Evolutionary conservation across 2,113 vertebrate species (phyloP), one percentile per base, ranked within the genome.

Genomic region (Lathamus discolor): DNA sequence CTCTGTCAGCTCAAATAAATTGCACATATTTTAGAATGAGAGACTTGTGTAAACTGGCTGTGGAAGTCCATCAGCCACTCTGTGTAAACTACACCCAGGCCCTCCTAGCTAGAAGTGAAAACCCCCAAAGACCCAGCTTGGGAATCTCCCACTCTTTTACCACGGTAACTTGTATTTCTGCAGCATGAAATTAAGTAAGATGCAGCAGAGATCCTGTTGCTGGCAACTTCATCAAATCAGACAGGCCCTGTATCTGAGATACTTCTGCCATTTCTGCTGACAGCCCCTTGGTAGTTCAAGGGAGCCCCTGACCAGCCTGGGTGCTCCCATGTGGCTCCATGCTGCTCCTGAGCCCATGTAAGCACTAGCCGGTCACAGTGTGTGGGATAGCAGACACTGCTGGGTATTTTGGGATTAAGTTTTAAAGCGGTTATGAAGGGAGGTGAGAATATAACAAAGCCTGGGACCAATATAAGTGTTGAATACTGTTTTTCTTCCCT

Each of bases 1-100:
- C 94, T 69, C 72, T 97, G 95, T 94, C 96, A 93, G 86, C 79
- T 93, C 90, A 94, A 92, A 96, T 94, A 95, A 95, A 96, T 91
- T 82, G n/a, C 90, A 94, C 64, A 33, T 86, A 96, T 92, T 96
- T 96, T 75, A 84, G 88, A 94, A 95, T 39, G 57, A 86, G 70
- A 90, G 82, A 64, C 91, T 94, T 97, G 82, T 93, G 92, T 86
- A 93, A 97, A 94, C 95, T 88, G 92, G 86, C 84, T 86, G 54
- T 39, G 41, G 54, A 43, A 96, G 79, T 83, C 92, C 77, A 87
- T 92, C 67, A 79, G 72, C 76, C 31, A 9, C 16, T 29, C 73
- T 91, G 44, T 57, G 66, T 87, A 88, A 90, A 85, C 76, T 90
- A 81, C 22, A 57, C 72, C 57, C 68, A 62, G 73, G 19, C 19